Base-by-base conservation (phyloP, 2,113 vertebrate species). In the Ptilorrhoa leucosticta region DNA sequence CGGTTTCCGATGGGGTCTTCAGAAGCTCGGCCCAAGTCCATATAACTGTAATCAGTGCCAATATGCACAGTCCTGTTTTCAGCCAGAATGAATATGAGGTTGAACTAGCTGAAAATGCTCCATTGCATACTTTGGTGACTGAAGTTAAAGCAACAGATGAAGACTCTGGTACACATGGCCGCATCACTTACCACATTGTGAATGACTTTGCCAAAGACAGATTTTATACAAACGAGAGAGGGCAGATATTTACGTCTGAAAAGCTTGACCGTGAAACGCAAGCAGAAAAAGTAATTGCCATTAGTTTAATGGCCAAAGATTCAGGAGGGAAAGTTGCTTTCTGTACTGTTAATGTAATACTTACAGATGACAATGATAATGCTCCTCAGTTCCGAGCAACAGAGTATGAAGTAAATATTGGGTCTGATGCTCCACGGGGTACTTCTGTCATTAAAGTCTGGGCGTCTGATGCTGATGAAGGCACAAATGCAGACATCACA, bases 351-450 rank as follows among this genome's bases (percentile, higher is more conserved):
- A 99, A 99, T 88, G 98, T 99, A 39, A 99, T 99, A 94, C 98
- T 99, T 64, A 99, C 99, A 21, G 99, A 99, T 82, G 98, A 99
- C 96, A 99, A 99, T 84, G 99, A 99, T 89, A 99, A 99, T 14
- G 97, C 98, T 19, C 99, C 99, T 22, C 98, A 99, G 24, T 99
- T 99, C 94, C 98, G 99, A 92, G 99, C 99, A 72, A 97, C 97
- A 9, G 98, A 98, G 37, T 99, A 99, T 83, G 98, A 98, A 97
- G 98, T 98, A 37, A 99, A 98, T 68, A 98, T 99, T 14, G 98
- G 98, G 13, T 99, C 99, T 27, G 97, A 97, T 60, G 98, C 98
- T 69, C 98, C 98, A 40, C 98, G 98, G 45, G 99, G 99, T 85
- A 99, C 99, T 23, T 98, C 98, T 1, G 98, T 99, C 61, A 63